Percentiles rank a stretch among this genome's conserved stretches.
Conservation (phyloP, 2,888 invertebrate species). For the Pseudoips prasinana region DNA sequence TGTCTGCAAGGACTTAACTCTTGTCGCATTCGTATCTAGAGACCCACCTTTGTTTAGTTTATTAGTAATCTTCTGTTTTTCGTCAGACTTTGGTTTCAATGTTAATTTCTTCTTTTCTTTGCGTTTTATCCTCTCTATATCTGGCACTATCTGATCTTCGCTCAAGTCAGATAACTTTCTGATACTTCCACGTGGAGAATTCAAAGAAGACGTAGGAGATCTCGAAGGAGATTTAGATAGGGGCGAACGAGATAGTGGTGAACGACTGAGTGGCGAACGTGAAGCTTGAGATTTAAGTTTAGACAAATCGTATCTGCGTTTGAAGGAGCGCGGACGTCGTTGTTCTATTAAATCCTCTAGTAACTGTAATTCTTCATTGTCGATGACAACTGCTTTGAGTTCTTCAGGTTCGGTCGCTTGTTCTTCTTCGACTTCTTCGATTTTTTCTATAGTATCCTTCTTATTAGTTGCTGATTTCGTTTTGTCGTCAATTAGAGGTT, state of each 20-base stretch:
- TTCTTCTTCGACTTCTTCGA: slow-evolving; percentile 81
- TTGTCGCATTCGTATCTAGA: slow-evolving; percentile 72
- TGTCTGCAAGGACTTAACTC: slow-evolving; percentile 71
- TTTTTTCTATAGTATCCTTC: slow-evolving; percentile 66
- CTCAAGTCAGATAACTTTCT: slow-evolving; percentile 76
- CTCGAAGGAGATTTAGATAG: slow-evolving; percentile 76
- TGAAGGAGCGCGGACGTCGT: slow-evolving; percentile 74
- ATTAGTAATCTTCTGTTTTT: slow-evolving; percentile 60
- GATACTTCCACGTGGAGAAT: slow-evolving; percentile 76
- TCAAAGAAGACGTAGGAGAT: slow-evolving; percentile 77
- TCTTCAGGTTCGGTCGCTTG: slow-evolving; percentile 57
- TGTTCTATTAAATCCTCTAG: slow-evolving; percentile 79
- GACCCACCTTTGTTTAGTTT: slow-evolving; percentile 77
- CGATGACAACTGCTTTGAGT: slow-evolving; percentile 75
- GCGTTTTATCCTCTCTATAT: slow-evolving; percentile 74
- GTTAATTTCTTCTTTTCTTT: slow-evolving; percentile 75
- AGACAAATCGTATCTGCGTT: slow-evolving; percentile 68
- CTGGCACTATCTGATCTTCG: slow-evolving; percentile 77
- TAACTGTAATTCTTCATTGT: slow-evolving; percentile 80
- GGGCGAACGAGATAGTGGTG: slow-evolving; percentile 73
- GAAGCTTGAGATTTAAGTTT: slow-evolving; percentile 65
- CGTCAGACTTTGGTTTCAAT: slow-evolving; percentile 69
- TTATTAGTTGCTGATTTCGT: slow-evolving; percentile 38
- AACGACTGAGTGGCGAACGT: slow-evolving; percentile 72
- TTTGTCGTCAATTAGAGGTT: slow-evolving; percentile 74